Evolutionary conservation across 1,140 invertebrate genomes (phyloP).

Genomic region (Asobara japonica): DNA sequence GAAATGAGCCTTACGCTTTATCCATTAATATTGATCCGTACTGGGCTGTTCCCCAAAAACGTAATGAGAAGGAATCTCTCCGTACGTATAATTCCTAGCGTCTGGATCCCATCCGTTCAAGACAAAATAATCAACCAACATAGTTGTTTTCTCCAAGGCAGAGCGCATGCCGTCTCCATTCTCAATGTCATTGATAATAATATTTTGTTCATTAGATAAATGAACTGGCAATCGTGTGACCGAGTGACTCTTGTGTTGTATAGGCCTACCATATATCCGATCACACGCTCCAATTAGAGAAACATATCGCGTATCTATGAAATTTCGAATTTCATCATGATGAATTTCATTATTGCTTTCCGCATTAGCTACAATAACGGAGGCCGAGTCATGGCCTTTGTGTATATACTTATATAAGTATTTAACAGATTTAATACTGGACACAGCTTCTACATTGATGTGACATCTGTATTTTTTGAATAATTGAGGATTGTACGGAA

Average conservation of each 20-base stretch:
- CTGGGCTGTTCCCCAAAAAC: not conserved
- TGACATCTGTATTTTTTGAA: slow-evolving; percentile 10
- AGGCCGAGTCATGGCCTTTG: too few relatives aligned
- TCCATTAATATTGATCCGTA: not conserved
- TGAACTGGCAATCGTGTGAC: too few relatives aligned
- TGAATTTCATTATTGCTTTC: not conserved
- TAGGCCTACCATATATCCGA: too few relatives aligned
- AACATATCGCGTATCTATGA: slow-evolving; percentile 22
- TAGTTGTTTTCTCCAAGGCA: slow-evolving; percentile 41
- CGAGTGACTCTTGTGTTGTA: too few relatives aligned
- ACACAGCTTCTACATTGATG: slow-evolving; percentile 31
- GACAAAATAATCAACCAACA: slow-evolving; percentile 22
- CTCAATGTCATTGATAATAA: too few relatives aligned
- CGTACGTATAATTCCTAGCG: too few relatives aligned
- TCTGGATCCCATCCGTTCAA: slow-evolving; percentile 18
- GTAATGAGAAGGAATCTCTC: slow-evolving; percentile 28
- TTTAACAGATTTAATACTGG: slow-evolving; percentile 28
- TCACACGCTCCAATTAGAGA: slow-evolving; percentile 17
- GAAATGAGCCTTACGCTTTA: slow-evolving; percentile 24
- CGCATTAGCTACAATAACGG: not conserved
- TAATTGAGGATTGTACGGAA: slow-evolving; percentile 23
- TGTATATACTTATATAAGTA: slow-evolving; percentile 27
- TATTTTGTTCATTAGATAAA: too few relatives aligned
- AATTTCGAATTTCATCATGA: slow-evolving; percentile 21
- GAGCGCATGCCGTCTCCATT: not conserved